Conservation (phyloP, 2,797 vertebrate genomes). For the Anolis apletophallus region DNA sequence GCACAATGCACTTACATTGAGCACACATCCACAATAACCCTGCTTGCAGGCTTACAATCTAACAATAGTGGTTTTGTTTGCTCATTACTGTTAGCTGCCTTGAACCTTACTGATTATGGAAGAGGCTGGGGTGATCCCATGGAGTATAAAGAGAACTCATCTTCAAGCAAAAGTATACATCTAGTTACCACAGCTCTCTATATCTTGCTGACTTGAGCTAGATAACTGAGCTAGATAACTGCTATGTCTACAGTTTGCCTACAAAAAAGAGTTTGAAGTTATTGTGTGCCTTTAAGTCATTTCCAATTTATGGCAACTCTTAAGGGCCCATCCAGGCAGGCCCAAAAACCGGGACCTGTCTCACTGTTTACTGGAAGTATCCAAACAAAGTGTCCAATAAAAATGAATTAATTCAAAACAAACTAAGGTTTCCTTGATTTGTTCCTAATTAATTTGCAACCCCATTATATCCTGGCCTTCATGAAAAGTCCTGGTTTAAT, state of each 20-base stretch:
- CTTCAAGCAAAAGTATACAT: neutral
- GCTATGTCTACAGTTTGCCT: neutral
- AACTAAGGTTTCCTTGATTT: no score
- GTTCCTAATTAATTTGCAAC: no score
- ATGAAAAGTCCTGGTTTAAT: no score
- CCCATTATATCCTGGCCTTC: no score
- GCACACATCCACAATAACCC: neutral
- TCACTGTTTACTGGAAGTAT: no score
- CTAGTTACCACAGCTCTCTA: neutral
- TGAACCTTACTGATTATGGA: neutral
- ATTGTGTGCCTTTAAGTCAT: no score
- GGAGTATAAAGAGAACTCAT: neutral
- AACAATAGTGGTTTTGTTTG: neutral
- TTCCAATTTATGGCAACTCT: no score
- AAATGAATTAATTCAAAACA: no score
- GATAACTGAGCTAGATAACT: neutral
- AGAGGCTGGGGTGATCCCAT: neutral
- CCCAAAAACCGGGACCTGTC: no score
- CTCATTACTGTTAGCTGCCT: neutral
- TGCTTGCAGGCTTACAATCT: neutral
- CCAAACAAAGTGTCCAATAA: no score
- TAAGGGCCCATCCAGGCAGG: no score
- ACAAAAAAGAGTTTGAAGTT: neutral
- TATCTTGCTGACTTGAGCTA: neutral
- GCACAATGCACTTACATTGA: conserved; percentile 2